Conservation (phyloP, 2,797 vertebrate genomes). For the Remorina albescens region DNA sequence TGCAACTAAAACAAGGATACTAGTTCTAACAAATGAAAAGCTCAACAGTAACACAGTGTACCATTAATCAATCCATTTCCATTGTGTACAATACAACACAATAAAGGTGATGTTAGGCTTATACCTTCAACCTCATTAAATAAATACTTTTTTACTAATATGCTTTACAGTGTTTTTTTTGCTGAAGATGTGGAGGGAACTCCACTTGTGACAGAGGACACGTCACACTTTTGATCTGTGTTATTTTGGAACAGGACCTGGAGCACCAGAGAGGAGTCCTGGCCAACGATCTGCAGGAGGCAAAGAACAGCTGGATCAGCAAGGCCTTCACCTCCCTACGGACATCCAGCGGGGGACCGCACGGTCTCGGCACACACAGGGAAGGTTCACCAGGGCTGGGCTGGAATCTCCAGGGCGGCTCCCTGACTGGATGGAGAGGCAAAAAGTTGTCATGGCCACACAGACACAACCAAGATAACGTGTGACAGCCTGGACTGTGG, state of each 20-base stretch:
- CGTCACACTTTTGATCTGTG: background rate
- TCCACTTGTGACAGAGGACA: background rate
- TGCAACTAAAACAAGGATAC: background rate
- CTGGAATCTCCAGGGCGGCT: conserved; percentile 41
- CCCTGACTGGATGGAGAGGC: conserved; percentile 64
- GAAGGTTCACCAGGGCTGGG: conserved; percentile 11
- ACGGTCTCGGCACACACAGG: conserved; percentile 50
- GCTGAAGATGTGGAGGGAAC: background rate
- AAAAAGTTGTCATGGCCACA: conserved; percentile 71
- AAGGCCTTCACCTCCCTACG: conserved; percentile 95
- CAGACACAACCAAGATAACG: conserved; percentile 53
- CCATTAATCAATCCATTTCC: too few species aligned
- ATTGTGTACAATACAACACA: too few species aligned
- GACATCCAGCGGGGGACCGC: conserved; percentile 83
- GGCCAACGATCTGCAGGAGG: conserved; percentile 90
- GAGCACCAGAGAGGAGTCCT: conserved; percentile 92
- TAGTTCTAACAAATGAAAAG: too few species aligned
- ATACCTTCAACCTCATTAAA: too few species aligned
- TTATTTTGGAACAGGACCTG: conserved; percentile 85
- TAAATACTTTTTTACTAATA: too few species aligned
- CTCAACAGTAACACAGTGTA: too few species aligned
- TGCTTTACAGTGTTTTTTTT: background rate
- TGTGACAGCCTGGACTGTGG: conserved; percentile 32
- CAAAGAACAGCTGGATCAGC: conserved; percentile 96
- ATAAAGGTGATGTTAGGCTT: background rate